Evolutionary conservation across 2,113 vertebrate species (phyloP).

Genomic region (Thamnophis sirtalis): DNA sequence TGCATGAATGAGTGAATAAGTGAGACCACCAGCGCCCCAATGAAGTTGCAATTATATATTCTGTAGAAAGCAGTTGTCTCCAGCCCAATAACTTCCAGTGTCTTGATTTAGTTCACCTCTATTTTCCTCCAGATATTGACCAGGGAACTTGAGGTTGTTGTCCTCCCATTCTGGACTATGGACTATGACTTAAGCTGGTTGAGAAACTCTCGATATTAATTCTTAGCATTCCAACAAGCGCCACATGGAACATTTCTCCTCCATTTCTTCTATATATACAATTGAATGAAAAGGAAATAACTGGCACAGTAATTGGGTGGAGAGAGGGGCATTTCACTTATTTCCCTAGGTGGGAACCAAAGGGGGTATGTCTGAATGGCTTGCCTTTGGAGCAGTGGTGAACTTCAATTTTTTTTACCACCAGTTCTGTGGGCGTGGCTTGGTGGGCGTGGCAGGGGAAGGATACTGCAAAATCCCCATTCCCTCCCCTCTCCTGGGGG

Average conservation of each 20-base stretch:
- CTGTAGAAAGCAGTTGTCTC: neutral
- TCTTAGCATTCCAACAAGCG: neutral
- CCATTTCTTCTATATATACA: neutral
- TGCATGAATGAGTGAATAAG: no score
- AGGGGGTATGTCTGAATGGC: neutral
- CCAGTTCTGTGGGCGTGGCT: no score
- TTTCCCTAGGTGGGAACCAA: neutral
- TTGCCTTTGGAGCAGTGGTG: no score
- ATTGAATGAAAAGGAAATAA: neutral
- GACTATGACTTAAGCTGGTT: neutral
- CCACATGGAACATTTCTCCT: neutral
- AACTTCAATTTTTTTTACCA: no score
- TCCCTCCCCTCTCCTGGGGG: no score
- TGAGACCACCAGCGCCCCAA: no score
- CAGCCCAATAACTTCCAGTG: neutral
- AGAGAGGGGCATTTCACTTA: neutral
- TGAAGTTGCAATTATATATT: no score
- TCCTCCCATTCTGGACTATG: neutral
- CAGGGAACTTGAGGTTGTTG: neutral
- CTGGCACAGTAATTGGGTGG: neutral
- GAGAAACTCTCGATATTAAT: neutral
- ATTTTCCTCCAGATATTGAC: neutral
- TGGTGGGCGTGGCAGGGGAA: no score
- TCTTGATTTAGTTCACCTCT: neutral
- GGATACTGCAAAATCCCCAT: no score